Base-by-base conservation (phyloP, 2,888 invertebrate species). In the Agelastica alni region DNA sequence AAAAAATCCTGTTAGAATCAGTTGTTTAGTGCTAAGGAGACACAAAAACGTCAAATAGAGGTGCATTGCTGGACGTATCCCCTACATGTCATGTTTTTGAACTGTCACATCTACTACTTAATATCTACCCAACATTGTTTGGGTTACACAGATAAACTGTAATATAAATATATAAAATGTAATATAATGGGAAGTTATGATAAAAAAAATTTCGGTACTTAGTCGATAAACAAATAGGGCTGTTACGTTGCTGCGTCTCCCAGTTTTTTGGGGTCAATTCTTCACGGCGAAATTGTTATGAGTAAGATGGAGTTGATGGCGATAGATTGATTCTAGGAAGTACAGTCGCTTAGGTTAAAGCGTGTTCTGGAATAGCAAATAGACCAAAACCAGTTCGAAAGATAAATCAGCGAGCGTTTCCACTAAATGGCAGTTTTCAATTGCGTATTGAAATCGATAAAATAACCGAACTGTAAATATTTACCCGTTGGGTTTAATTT, bases 231-330 rank as follows among this genome's bases (percentile, higher is more conserved):
- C 13, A 4, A 9, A 16, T 5, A 10, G 34, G 34, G 9, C 32
- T 16, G 34, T 16, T 34, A 9, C 34, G 10, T 16, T 14, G n/a
- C 34, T 34, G 34, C 9, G 14, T 34, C 34, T n/a, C 16, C 16
- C 34, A 3, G 16, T 16, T 7, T 34, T 7, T n/a, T 14, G 7
- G 9, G 34, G 16, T 20, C 26, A 37, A 41, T 41, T 41, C 41
- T 41, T 41, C 9, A 41, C 26, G 18, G 10, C 17, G 10, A 20
- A 34, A 34, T 46, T 46, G 34, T 46, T 46, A 46, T 34, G 45
- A 46, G 45, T 14, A 34, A 46, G 45, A 34, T 46, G 34, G 14
- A 46, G 45, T 46, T 46, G 45, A 46, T 34, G 26, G 45, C 16
- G 16, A 10, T 28, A 44, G 45, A 46, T 36, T 46, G 34, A 46